Evolutionary conservation across 2,888 invertebrate genomes (phyloP).

Genomic region (Ariolimax columbianus): DNA sequence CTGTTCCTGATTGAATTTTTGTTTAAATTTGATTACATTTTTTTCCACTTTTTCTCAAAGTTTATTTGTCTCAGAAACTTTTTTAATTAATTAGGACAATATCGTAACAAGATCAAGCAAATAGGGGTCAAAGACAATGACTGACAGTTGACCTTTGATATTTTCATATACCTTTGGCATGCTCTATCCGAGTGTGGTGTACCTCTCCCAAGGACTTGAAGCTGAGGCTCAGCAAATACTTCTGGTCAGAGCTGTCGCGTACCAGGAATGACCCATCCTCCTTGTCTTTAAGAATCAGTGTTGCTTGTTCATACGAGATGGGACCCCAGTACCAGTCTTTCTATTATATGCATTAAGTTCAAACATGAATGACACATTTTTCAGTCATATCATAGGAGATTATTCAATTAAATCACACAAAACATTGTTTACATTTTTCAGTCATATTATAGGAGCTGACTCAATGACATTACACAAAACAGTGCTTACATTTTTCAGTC

Average conservation of each 20-base stretch:
- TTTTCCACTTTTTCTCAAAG: too few relatives aligned
- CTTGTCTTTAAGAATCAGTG: slow-evolving; percentile 84
- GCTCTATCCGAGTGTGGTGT: slow-evolving; percentile 87
- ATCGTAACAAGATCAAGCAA: too few relatives aligned
- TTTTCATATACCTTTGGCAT: slow-evolving; percentile 81
- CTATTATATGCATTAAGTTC: slow-evolving; percentile 60
- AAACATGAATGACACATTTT: neutral
- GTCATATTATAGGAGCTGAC: too few relatives aligned
- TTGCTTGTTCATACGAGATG: slow-evolving; percentile 85
- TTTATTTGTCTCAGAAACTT: too few relatives aligned
- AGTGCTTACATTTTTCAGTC: too few relatives aligned
- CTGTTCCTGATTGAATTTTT: too few relatives aligned
- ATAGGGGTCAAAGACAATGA: neutral
- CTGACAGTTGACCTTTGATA: neutral
- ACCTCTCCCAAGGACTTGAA: slow-evolving; percentile 85
- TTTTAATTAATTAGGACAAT: too few relatives aligned
- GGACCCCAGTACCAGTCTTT: slow-evolving; percentile 89
- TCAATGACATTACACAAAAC: too few relatives aligned
- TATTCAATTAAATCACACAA: neutral
- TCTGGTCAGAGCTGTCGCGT: slow-evolving; percentile 86
- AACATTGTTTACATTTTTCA: too few relatives aligned
- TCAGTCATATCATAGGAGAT: neutral
- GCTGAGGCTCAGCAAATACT: slow-evolving; percentile 86
- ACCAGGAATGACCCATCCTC: slow-evolving; percentile 89
- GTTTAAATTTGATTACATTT: too few relatives aligned